Base-by-base conservation (phyloP, 2,888 invertebrate species). In the Drosophila atroscutellata region DNA sequence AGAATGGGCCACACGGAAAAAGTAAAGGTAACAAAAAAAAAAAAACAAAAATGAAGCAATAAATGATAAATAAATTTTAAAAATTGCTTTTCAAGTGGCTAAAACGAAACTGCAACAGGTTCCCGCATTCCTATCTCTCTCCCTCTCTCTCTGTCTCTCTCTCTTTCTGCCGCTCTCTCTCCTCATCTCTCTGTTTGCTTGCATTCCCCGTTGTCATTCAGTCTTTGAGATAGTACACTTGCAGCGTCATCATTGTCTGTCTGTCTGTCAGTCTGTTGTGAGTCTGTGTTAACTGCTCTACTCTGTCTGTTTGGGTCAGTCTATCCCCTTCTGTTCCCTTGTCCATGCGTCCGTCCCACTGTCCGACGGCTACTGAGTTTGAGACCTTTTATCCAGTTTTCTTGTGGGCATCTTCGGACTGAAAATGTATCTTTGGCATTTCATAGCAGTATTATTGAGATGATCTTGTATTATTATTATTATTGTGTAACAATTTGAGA, bases 31-130 rank as follows among this genome's bases (percentile, higher is more conserved):
- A 54, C 42, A 56, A n/a, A n/a, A 42, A 42, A 11, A 32, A 32
- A 34, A 54, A 68, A 84, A 83, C 76, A 81, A 89, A 89, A 89
- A 85, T 86, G 73, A 85, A 89, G 81, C 89, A 86, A 85, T 89
- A 85, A 89, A 89, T 85, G 84, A 75, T 77, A 86, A 89, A 89
- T 77, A 86, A 84, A 84, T 89, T 85, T 84, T 54, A 63, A 71
- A 83, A 85, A 89, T 83, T 84, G 73, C 73, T 89, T 81, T 84
- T 85, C 87, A 86, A 85, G 89, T 86, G 85, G 84, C 62, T 70
- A 67, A 74, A 77, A 81, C 60, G 70, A 74, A 74, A 77, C 62
- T 81, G 77, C 71, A 75, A 78, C 72, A 81, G 78, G 77, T 78
- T 80, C 67, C 60, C 63, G 62, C 61, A 67, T 47, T 57, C 26